Base-by-base conservation (phyloP, 2,888 invertebrate species). In the Agrotis exclamationis region DNA sequence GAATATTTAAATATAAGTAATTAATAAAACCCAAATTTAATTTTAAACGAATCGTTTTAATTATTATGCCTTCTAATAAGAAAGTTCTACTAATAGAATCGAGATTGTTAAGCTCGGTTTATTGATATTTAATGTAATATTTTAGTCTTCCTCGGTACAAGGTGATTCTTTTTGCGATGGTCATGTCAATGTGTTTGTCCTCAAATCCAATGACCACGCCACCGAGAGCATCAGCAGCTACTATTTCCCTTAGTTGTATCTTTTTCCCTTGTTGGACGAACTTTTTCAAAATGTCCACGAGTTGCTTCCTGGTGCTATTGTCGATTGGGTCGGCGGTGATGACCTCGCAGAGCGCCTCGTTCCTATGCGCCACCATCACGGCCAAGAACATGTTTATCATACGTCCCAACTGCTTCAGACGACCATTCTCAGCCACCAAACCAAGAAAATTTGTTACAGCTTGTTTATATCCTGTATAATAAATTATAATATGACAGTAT, bases 141-240 rank as follows among this genome's bases (percentile, higher is more conserved):
- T 92, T 90, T 68, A 95, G 73, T 72, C 94, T 85, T 63, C 93
- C 92, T 2, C 93, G 92, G 72, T 95, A 95, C 88, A 91, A 88
- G 82, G 91, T 89, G 24, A 95, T 86, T 85, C 92, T 94, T 51
- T 87, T 90, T 0, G 89, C 84, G 64, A 95, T 93, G 70, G 94
- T 94, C 89, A 95, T 87, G 76, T 95, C 95, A 39, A 95, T 91
- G 63, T 94, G 93, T 78, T 94, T 94, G 64, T 95, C 94, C 81
- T 95, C 95, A 39, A 95, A 83, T 13, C 94, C 94, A 1, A 95
- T 91, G 28, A 95, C 89, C 85, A 95, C 90, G 1, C 95, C 95
- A 7, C 95, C 95, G 13, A 95, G 91, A 5, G 94, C 90, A 2
- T 89, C 88, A 0, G 90, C 77, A 63, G 94, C 91, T 0, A 95